phyloP scores from a whole-genome alignment of 2,113 vertebrate species.

The Vulpes vulpes region DNA sequence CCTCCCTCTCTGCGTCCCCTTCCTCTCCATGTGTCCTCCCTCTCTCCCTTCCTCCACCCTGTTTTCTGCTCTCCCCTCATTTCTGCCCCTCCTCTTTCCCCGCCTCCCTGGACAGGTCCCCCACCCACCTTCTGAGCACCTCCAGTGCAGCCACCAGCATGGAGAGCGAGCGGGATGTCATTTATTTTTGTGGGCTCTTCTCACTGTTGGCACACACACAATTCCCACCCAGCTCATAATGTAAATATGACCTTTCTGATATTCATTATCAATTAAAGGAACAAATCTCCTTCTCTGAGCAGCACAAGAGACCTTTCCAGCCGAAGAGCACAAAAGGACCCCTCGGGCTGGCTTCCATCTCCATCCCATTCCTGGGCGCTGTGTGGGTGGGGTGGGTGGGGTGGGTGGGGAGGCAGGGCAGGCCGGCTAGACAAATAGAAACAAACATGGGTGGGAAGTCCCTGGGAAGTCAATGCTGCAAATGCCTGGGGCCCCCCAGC shows the following conservation, averaged over 20 bases:
- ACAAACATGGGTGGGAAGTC: background rate
- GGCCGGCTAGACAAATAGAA: background rate
- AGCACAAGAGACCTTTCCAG: slow-evolving; percentile 54
- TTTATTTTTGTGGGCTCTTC: background rate
- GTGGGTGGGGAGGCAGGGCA: fast-evolving
- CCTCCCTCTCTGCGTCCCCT: background rate
- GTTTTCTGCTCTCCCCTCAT: background rate
- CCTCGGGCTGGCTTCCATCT: background rate
- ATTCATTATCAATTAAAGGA: slow-evolving; percentile 64
- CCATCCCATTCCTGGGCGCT: background rate
- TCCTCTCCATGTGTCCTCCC: too few species aligned
- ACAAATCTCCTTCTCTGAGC: slow-evolving; percentile 46
- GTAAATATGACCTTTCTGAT: slow-evolving; percentile 61
- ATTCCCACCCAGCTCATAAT: slow-evolving; percentile 44
- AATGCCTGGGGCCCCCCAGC: background rate
- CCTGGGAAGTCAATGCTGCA: background rate
- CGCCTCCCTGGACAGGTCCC: background rate
- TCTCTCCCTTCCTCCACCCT: background rate
- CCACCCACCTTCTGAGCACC: background rate
- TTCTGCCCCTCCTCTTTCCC: background rate
- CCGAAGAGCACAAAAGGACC: slow-evolving; percentile 23
- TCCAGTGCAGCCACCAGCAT: background rate
- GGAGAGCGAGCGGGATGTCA: background rate
- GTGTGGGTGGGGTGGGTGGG: background rate
- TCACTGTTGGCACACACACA: background rate